Base-by-base conservation (phyloP, 1,140 invertebrate species). In the Drosophila biarmipes region DNA sequence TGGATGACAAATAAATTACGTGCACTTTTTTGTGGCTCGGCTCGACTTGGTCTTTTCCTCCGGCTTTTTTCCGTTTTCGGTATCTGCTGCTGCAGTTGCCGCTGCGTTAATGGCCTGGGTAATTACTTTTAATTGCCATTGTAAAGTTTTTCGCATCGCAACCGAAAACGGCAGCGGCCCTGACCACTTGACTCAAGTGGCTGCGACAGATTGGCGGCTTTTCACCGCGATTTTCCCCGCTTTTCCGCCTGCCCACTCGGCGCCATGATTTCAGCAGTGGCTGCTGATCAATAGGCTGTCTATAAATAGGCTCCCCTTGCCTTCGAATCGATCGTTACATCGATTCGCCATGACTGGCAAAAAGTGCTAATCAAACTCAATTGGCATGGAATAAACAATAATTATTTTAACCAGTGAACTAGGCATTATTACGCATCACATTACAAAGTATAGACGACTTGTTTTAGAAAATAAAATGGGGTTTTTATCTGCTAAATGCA, bases 1-100 rank as follows among this genome's bases (percentile, higher is more conserved):
- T 90, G 80, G 90, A 87, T 91, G 90, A 86, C 85, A 90, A 91
- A 91, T 91, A 91, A 91, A 91, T 91, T 90, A 87, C 90, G 69
- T 84, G 77, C 52, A 73, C 73, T 79, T 79, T 78, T 71, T 73
- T 61, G 24, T 49, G 45, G 15, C 40, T 51, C 29, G 61, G 24
- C 40, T 51, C 21, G 57, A 8, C 46, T 15, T 59, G 54, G 48
- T 55, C 61, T 73, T 89, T 82, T 79, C 66, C 73, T 82, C 17
- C 48, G 51, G 67, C 40, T 34, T 76, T 85, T 84, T 90, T 78
- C 86, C 80, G 71, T 79, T 89, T 89, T 89, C 79, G 84, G 78
- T 89, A 75, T 78, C 58, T 53, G 45, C 38, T 57, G 56, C 14
- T 29, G 48, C 29, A 51, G 40, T 19, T 45, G 58, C 53, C 48